These are phyloP conservation scores for Clarias macrocephalus DNA, from an alignment of 2,113 vertebrate species.

Conservation along the genomic window DNA sequence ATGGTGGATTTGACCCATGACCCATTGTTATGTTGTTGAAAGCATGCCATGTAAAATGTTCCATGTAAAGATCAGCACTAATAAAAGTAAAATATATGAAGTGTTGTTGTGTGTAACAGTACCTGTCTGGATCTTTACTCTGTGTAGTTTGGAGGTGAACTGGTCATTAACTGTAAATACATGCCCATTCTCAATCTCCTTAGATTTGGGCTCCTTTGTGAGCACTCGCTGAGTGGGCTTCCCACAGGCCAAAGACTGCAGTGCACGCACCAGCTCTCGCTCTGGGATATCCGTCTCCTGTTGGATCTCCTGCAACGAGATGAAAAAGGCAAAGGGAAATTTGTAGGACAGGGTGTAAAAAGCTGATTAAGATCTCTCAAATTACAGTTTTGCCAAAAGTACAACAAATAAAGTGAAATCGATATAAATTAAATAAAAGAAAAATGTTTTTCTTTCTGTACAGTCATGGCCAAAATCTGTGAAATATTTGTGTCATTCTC, in stretches of 20 bases:
- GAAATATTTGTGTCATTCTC: no score
- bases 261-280: conserved; percentile 93
- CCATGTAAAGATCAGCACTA: neutral
- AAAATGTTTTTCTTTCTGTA: no score
- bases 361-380: neutral
- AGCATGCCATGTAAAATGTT: neutral
- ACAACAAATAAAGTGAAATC: neutral
- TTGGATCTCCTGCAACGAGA: conserved; percentile 86
- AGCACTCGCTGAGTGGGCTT: conserved; percentile 98
- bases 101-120: neutral
- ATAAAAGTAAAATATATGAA: neutral
- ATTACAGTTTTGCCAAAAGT: neutral
- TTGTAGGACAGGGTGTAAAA: neutral
- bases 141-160: conserved; percentile 98
- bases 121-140: conserved; percentile 99
- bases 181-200: conserved; percentile 98
- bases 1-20: neutral
- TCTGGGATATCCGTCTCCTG: conserved; percentile 99
- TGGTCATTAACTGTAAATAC: conserved; percentile 99
- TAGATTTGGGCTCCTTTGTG: conserved; percentile 97
- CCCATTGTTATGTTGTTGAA: neutral
- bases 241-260: conserved; percentile 96
- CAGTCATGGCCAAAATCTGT: no score
- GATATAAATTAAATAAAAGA: neutral
- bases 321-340: neutral